phyloP scores from a whole-genome alignment of 2,113 vertebrate species.

The Dendropsophus ebraccatus region DNA sequence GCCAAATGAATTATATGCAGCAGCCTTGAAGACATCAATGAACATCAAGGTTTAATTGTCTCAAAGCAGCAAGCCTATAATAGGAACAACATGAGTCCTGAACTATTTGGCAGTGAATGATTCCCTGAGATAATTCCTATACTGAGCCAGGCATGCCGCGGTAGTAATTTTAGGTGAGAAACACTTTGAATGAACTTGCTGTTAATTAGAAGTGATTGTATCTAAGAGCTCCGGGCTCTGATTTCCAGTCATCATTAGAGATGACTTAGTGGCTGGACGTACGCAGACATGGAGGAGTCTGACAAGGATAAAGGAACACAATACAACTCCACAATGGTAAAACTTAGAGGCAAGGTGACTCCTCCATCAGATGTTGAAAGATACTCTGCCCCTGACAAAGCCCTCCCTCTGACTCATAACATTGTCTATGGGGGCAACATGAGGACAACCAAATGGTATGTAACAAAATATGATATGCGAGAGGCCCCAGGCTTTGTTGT shows the following conservation, averaged over 20 bases:
- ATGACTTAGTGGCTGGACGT: background rate
- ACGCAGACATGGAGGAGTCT: background rate
- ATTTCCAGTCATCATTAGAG: slow-evolving; percentile 5
- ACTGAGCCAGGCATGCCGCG: background rate
- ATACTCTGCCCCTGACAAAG: too few relatives aligned
- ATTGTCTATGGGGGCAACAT: too few relatives aligned
- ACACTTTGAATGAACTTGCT: background rate
- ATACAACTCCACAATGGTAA: background rate
- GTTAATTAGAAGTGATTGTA: background rate
- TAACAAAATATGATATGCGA: too few relatives aligned
- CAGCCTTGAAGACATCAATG: background rate
- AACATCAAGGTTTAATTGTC: slow-evolving; percentile 21
- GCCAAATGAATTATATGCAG: background rate
- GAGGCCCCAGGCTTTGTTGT: too few relatives aligned
- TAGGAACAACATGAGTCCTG: background rate
- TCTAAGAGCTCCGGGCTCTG: background rate
- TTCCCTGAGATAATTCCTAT: background rate
- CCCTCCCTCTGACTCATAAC: too few relatives aligned
- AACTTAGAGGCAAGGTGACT: slow-evolving; percentile 10
- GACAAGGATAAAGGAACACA: background rate
- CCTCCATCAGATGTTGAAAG: background rate
- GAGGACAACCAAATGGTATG: too few relatives aligned
- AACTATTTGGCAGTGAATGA: background rate
- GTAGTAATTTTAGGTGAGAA: background rate
- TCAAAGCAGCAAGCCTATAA: background rate